Evolutionary conservation across 2,113 vertebrate genomes (phyloP).

Genomic region (Sakesphorus luctuosus): DNA sequence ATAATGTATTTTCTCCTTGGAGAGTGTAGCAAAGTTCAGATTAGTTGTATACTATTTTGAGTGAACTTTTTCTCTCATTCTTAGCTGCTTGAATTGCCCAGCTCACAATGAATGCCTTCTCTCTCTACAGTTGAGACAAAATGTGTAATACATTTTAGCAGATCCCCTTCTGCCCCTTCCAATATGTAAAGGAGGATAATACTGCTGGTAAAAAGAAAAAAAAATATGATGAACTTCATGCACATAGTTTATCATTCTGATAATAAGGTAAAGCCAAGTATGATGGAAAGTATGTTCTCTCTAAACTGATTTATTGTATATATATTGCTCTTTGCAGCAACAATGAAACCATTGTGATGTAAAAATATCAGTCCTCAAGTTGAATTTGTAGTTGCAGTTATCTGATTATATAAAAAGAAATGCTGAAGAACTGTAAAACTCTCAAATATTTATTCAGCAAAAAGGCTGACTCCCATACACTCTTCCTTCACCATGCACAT

Average conservation of each 20-base stretch:
- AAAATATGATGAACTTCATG: neutral
- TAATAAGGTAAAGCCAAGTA: neutral
- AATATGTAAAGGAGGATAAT: neutral
- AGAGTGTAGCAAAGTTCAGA: neutral
- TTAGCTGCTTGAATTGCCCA: neutral
- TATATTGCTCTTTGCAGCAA: conserved; percentile 1
- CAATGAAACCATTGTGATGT: conserved; percentile 12
- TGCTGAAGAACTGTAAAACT: neutral
- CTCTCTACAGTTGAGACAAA: neutral
- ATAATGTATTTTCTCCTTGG: neutral
- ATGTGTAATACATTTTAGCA: neutral
- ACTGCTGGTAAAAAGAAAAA: neutral
- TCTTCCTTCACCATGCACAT: neutral
- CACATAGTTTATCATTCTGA: neutral
- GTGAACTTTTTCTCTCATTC: neutral
- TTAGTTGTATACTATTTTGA: neutral
- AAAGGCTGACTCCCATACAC: neutral
- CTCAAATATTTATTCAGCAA: neutral
- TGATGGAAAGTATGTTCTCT: neutral
- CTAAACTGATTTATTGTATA: neutral
- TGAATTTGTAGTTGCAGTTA: conserved; percentile 12
- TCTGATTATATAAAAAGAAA: neutral
- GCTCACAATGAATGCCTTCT: neutral
- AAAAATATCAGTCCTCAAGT: neutral
- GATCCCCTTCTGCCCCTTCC: neutral